phyloP scores from a whole-genome alignment of 2,797 vertebrate species.

The Staurois parvus region DNA sequence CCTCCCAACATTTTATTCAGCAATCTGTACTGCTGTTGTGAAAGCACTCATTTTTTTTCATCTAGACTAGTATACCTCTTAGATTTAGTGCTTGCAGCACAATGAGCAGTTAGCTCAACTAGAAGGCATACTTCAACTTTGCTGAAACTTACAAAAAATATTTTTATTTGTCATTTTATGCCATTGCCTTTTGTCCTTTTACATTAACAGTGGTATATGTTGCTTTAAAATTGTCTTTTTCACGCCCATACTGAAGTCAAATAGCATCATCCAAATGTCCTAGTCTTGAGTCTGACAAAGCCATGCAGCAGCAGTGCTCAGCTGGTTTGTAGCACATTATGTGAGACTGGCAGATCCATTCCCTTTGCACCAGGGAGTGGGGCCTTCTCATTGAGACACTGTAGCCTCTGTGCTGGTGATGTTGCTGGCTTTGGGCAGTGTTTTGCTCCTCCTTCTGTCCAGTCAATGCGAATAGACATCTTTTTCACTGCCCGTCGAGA shows the following conservation, averaged over 20 bases:
- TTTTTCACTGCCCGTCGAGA: slow-evolving; percentile 60
- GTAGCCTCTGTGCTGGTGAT: slow-evolving; percentile 23
- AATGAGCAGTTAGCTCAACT: no score
- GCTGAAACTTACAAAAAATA: background rate
- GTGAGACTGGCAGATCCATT: slow-evolving; percentile 6
- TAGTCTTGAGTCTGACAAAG: background rate
- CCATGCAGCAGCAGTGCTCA: slow-evolving; percentile 14
- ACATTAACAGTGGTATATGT: background rate
- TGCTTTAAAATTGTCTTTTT: background rate
- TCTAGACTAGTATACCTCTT: no score
- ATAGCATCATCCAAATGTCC: background rate
- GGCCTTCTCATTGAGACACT: slow-evolving; percentile 12
- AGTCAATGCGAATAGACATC: slow-evolving; percentile 65
- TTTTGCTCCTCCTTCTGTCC: slow-evolving; percentile 29
- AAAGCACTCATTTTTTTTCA: no score
- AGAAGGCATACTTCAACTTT: no score
- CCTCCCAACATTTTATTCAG: no score
- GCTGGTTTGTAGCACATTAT: slow-evolving; percentile 7
- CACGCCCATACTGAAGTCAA: background rate
- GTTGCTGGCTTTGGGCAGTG: slow-evolving; percentile 22
- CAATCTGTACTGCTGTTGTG: no score
- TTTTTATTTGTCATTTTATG: background rate
- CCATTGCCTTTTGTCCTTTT: background rate
- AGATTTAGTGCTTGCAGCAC: no score
- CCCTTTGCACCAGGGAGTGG: background rate